Base-by-base conservation (phyloP, 2,113 vertebrate genomes). In the Verasper variegatus region DNA sequence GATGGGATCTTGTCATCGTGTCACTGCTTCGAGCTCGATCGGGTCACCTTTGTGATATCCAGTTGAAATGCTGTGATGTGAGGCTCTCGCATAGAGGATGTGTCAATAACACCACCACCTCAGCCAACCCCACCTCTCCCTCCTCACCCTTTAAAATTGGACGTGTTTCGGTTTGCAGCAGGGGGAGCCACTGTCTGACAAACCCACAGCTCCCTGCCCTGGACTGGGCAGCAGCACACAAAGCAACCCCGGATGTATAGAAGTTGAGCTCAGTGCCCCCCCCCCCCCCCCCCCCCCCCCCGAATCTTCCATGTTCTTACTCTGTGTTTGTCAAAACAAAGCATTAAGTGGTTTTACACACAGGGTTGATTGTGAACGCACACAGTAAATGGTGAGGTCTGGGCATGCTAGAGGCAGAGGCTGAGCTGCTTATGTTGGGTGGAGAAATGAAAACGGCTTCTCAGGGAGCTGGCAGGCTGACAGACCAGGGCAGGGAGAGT, bases 101-200 rank as follows among this genome's bases (percentile, higher is more conserved):
- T 82, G 72, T 83, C 71, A 89, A 49, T 63, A 3, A 24, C 74
- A 8, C 17, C 49, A 0, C 12, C 37, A 57, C 24, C 56, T 15
- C 12, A 15, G 2, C 13, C 13, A 20, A 23, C 52, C 1, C 3
- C 49, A 8, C 5, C 58, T 47, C 54, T 24, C 26, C 31, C 59
- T 11, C 27, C 15, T 20, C 58, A 18, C 17, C 6, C 37, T 40
- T 31, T 5, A 60, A 40, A 72, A 58, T 7, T 27, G 68, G 2
- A 12, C 13, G 40, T 42, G 40, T 42, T 42, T 13, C 6, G 2
- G 70, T 58, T 66, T 84, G 80, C 92, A 89, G 91, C 91, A 94
- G 94, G 90, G 93, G 93, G 93, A 92, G 93, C 92, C 72, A 89
- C 91, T 90, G 86, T 54, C 80, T 90, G 89, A 85, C 88, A 90